phyloP scores from a whole-genome alignment of 2,888 invertebrate species.

The Ectobius pallidus region DNA sequence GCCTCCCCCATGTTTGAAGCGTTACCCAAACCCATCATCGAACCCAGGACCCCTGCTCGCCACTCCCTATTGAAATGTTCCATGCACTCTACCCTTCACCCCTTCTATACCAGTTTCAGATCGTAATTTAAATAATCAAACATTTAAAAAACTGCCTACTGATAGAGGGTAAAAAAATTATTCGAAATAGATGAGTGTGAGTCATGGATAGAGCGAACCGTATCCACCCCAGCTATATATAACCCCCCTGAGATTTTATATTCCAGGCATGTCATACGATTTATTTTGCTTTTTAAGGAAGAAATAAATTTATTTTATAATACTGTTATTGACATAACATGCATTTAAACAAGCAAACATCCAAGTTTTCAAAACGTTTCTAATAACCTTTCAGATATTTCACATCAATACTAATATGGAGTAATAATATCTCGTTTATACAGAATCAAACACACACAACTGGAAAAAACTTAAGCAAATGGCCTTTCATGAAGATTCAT shows the following conservation, averaged over 20 bases:
- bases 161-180: slow-evolving; percentile 16
- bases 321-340: too few species aligned
- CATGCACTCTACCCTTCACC: slow-evolving; percentile 17
- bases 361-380: too few species aligned
- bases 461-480: too few species aligned
- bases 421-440: too few species aligned
- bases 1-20: neutral
- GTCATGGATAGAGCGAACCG: neutral
- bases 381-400: too few species aligned
- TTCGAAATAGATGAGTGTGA: slow-evolving; percentile 16
- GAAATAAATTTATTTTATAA: too few species aligned
- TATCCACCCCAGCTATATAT: slow-evolving; percentile 11
- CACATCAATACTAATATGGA: too few species aligned
- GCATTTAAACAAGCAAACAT: too few species aligned
- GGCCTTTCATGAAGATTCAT: too few species aligned
- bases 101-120: neutral
- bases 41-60: slow-evolving; percentile 22
- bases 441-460: too few species aligned
- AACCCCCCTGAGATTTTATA: slow-evolving; percentile 11
- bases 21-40: slow-evolving; percentile 13
- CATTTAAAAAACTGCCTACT: slow-evolving; percentile 26
- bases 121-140: slow-evolving; percentile 30
- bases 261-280: too few species aligned
- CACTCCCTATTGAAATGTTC: slow-evolving; percentile 23
- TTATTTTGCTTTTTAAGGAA: too few species aligned